phyloP scores from a whole-genome alignment of 2,797 vertebrate species.

The Capromys pilorides region DNA sequence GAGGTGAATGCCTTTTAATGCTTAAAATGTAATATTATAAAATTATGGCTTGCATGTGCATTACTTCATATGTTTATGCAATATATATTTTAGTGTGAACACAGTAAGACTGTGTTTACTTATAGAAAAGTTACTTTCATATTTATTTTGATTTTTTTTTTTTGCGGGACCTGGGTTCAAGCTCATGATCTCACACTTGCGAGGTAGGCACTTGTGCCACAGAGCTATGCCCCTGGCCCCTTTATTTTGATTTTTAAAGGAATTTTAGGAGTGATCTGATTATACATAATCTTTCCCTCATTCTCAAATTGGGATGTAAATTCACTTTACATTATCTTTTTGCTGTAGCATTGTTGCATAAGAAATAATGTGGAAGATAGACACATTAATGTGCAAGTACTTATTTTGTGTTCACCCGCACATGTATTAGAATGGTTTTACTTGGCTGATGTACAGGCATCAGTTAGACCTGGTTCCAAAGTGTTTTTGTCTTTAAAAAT shows the following conservation, averaged over 20 bases:
- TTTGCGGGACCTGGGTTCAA: conserved; percentile 83
- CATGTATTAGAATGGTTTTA: not conserved
- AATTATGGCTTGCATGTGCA: not conserved
- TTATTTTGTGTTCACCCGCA: not conserved
- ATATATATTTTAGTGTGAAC: not conserved
- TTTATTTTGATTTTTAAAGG: not conserved
- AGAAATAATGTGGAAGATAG: not conserved
- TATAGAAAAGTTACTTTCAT: not conserved
- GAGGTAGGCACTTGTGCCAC: too few species aligned
- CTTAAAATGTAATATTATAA: not conserved
- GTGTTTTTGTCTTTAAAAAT: not conserved
- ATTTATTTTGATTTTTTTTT: too few species aligned
- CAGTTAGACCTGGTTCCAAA: not conserved
- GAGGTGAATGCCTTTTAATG: not conserved
- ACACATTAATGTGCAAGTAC: not conserved
- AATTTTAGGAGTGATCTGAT: not conserved
- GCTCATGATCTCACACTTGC: not conserved
- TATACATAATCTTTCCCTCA: not conserved
- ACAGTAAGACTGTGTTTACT: not conserved
- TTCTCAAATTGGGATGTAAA: not conserved
- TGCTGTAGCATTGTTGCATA: not conserved
- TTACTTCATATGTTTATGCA: not conserved
- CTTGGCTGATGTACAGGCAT: not conserved
- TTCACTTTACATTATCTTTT: not conserved
- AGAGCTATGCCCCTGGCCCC: too few species aligned